Conservation (phyloP, 2,888 invertebrate genomes). For the Eudemis profundana region DNA sequence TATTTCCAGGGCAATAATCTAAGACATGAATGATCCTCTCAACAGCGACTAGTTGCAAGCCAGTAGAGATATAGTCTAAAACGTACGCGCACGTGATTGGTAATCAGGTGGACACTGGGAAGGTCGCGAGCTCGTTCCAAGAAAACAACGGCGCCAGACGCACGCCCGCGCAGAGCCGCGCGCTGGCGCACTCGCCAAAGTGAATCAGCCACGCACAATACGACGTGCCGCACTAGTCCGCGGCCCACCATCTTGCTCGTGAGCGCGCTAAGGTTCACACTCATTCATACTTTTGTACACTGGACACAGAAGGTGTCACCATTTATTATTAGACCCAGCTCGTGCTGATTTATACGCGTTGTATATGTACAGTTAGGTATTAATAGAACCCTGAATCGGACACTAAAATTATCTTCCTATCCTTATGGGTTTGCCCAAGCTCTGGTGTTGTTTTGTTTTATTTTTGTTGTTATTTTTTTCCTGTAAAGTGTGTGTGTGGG, state of each 20-base stretch:
- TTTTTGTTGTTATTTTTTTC: slow-evolving; percentile 17
- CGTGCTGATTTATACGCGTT: slow-evolving; percentile 15
- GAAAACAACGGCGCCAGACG: slow-evolving; percentile 73
- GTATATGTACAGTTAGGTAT: slow-evolving; percentile 12
- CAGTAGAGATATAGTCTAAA: slow-evolving; percentile 61
- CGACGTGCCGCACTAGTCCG: slow-evolving; percentile 51
- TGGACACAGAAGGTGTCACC: slow-evolving; percentile 33
- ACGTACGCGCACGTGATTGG: slow-evolving; percentile 70
- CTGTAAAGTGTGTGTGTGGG: not conserved
- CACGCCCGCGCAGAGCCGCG: slow-evolving; percentile 51
- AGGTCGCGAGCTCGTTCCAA: slow-evolving; percentile 74
- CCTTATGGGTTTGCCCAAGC: slow-evolving; percentile 28
- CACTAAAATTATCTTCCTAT: slow-evolving; percentile 27
- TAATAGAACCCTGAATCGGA: slow-evolving; percentile 23
- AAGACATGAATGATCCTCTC: slow-evolving; percentile 68
- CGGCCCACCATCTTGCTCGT: slow-evolving; percentile 38
- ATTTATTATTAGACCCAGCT: slow-evolving; percentile 35
- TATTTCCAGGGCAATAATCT: slow-evolving; percentile 16
- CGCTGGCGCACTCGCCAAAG: slow-evolving; percentile 57
- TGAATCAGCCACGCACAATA: slow-evolving; percentile 60
- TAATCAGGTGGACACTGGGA: slow-evolving; percentile 70
- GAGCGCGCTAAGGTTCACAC: slow-evolving; percentile 33
- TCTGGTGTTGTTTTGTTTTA: slow-evolving; percentile 13
- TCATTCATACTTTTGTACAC: slow-evolving; percentile 38
- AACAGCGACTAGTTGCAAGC: slow-evolving; percentile 82